phyloP scores from a whole-genome alignment of 37 sponge, comb jelly and placozoan genomes.

The Ianthella basta region DNA sequence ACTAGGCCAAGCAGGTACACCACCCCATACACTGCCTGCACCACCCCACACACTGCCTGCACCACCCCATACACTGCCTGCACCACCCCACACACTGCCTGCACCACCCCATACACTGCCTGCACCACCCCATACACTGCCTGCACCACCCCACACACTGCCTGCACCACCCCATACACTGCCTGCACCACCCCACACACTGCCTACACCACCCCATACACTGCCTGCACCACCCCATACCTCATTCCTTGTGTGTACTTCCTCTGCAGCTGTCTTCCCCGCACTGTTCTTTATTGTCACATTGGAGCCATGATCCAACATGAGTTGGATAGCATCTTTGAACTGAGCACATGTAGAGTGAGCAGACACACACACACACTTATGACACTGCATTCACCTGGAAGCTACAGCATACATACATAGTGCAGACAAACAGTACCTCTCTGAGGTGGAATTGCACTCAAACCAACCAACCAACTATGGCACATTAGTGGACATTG shows the following conservation, averaged over 20 bases:
- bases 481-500: no score
- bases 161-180: conserved; percentile 5
- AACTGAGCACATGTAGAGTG: background rate
- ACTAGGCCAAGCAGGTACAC: no score
- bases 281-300: background rate
- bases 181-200: background rate
- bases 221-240: conserved; percentile 22
- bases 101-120: background rate
- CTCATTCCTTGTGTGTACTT: background rate
- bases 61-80: no score
- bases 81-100: no score
- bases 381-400: no score
- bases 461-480: no score
- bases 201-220: conserved; percentile 3
- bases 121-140: background rate
- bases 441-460: no score
- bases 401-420: no score
- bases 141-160: background rate
- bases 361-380: no score
- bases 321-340: background rate
- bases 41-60: background rate
- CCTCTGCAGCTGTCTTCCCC: background rate
- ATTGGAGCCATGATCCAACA: background rate
- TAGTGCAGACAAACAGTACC: no score
- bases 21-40: background rate